Conservation (phyloP, 2,888 invertebrate species). For the Dynastes hyllus region DNA sequence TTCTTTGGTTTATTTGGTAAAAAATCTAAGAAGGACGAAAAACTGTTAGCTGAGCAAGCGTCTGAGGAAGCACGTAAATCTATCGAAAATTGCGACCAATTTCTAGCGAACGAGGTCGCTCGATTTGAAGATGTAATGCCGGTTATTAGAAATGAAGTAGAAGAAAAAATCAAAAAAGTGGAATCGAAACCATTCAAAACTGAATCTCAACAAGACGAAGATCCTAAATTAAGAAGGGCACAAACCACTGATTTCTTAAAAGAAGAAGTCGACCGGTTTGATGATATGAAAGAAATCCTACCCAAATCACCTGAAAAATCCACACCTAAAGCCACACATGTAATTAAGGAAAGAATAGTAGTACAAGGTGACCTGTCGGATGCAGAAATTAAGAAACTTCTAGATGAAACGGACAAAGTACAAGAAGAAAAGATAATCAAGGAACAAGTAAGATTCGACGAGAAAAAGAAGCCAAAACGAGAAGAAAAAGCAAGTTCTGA, state of each 20-base stretch:
- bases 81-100: constrained; percentile 52
- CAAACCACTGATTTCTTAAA: constrained; percentile 30
- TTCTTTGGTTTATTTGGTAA: constrained; percentile 54
- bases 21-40: constrained; percentile 55
- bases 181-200: constrained; percentile 19
- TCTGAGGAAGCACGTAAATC: constrained; percentile 24
- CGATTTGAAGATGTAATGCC: constrained; percentile 54
- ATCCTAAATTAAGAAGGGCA: constrained; percentile 1
- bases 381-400: constrained; percentile 43
- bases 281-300: constrained; percentile 37
- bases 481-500: constrained; percentile 45
- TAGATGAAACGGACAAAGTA: background rate
- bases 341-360: constrained; percentile 17
- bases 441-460: constrained; percentile 56
- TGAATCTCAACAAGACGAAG: constrained; percentile 1
- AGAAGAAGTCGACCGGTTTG: constrained; percentile 44
- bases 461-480: constrained; percentile 50
- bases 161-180: constrained; percentile 28
- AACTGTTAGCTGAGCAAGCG: constrained; percentile 47
- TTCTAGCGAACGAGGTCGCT: constrained; percentile 55
- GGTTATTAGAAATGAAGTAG: constrained; percentile 9
- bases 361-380: constrained; percentile 8
- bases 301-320: constrained; percentile 43
- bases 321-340: constrained; percentile 34
- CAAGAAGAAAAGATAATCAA: constrained; percentile 15